Evolutionary conservation across 2,888 invertebrate genomes (phyloP).

Genomic region (Pharmacophagus antenor): DNA sequence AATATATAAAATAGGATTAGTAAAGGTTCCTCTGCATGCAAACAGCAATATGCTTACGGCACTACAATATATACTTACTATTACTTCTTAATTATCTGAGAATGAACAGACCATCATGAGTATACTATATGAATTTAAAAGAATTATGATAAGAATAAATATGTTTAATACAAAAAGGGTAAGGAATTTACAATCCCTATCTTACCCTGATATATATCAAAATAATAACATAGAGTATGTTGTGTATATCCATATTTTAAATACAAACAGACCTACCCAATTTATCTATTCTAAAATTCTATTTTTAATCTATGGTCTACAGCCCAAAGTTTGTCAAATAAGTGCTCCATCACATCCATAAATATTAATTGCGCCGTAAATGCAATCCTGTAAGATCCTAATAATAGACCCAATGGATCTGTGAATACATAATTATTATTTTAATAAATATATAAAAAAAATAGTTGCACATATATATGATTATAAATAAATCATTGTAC

Average conservation of each 20-base stretch:
- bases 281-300: conserved; percentile 10
- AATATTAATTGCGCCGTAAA: conserved; percentile 27
- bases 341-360: conserved; percentile 1
- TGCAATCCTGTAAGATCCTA: conserved; percentile 16
- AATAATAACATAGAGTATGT: not conserved
- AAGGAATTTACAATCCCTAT: not conserved
- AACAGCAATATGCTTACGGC: not conserved
- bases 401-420: conserved; percentile 2
- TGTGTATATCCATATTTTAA: conserved; percentile 2
- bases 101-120: not conserved
- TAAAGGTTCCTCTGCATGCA: not conserved
- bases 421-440: not conserved
- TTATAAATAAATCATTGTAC: not conserved
- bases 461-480: too few relatives aligned
- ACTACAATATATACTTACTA: not conserved
- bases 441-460: not conserved
- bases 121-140: not conserved
- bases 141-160: not conserved
- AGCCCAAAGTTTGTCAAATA: conserved; percentile 19
- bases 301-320: conserved; percentile 23
- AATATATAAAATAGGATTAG: too few relatives aligned
- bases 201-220: not conserved
- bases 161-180: not conserved
- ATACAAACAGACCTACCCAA: conserved; percentile 19
- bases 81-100: too few relatives aligned